These are phyloP conservation scores for Lontra canadensis DNA, from an alignment of 2,113 vertebrate species.

Conservation along the genomic window DNA sequence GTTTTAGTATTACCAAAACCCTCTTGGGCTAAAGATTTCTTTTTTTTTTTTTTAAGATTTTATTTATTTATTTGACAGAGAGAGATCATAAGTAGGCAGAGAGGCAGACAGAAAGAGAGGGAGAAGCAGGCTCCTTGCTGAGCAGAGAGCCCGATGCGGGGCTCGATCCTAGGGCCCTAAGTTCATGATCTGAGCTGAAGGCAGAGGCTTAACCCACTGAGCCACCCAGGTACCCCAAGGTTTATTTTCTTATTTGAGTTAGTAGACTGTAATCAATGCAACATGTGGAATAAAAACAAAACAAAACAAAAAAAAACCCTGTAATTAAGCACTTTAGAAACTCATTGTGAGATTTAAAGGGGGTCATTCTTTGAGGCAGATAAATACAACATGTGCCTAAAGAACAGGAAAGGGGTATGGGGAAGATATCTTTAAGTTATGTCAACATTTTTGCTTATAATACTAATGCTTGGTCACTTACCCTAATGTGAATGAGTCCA, in stretches of 20 bases:
- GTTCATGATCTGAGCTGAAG: too few relatives aligned
- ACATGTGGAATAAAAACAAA: neutral
- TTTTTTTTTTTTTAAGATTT: too few relatives aligned
- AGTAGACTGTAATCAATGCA: neutral
- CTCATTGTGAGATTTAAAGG: neutral
- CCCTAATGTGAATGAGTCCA: neutral
- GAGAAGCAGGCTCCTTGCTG: too few relatives aligned
- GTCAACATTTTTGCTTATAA: neutral
- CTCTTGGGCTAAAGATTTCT: neutral
- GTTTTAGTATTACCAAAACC: neutral
- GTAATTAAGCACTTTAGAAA: neutral
- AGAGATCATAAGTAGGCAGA: too few relatives aligned
- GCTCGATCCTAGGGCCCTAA: too few relatives aligned
- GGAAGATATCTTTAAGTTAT: neutral
- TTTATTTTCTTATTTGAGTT: neutral
- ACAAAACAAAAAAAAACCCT: neutral
- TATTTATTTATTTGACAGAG: neutral
- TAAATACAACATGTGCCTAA: neutral
- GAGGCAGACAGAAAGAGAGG: too few relatives aligned
- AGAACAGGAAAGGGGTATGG: neutral
- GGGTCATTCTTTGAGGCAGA: neutral
- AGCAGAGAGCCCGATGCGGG: too few relatives aligned
- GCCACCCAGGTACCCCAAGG: neutral
- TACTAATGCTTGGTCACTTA: neutral
- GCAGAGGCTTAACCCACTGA: too few relatives aligned